Conservation (phyloP, 2,797 vertebrate species). For the Leptoclinus maculatus region DNA sequence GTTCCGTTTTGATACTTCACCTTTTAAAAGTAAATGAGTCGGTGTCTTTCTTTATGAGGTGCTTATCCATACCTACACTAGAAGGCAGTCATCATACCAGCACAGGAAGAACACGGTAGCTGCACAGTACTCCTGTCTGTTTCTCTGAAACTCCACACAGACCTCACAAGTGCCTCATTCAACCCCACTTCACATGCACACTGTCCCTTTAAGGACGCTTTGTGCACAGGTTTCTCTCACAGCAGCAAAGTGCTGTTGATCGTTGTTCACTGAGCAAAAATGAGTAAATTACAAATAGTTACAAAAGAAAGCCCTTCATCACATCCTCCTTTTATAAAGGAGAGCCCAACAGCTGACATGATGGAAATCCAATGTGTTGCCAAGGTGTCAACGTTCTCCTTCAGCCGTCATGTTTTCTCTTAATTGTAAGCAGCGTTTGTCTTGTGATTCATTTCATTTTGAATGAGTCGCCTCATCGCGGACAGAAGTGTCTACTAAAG, state of each 20-base stretch:
- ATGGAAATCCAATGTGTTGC: background rate
- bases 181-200: background rate
- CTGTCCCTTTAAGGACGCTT: background rate
- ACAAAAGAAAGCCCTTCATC: too few species aligned
- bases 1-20: background rate
- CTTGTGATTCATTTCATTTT: too few species aligned
- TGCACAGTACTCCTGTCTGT: too few species aligned
- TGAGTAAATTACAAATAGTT: background rate
- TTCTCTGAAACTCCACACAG: background rate
- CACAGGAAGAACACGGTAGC: background rate
- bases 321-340: background rate
- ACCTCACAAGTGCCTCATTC: background rate
- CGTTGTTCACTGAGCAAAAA: background rate
- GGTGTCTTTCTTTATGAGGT: background rate
- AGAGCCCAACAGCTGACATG: background rate
- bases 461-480: too few species aligned
- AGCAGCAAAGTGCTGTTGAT: background rate
- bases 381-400: too few species aligned
- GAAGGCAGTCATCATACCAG: background rate
- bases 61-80: background rate
- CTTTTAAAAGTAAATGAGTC: background rate
- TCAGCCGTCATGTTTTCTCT: too few species aligned
- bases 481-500: too few species aligned
- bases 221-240: background rate
- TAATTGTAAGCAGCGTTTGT: too few species aligned